Evolutionary conservation across 2,113 vertebrate genomes (phyloP).

Genomic region (Epinephelus cyanopodus): DNA sequence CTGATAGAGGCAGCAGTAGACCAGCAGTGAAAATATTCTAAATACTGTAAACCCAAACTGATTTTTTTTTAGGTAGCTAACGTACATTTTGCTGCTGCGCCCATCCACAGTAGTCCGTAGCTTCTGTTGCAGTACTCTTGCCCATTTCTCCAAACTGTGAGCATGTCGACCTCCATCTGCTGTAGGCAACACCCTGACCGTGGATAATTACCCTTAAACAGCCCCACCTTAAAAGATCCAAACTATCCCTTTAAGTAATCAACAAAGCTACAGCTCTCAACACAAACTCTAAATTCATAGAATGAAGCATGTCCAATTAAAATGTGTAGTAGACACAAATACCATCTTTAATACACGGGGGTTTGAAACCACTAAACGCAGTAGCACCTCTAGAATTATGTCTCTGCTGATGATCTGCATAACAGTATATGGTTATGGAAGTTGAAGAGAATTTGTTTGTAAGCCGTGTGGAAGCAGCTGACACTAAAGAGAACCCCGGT

Average conservation of each 20-base stretch:
- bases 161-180: too few relatives aligned
- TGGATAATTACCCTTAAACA: too few relatives aligned
- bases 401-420: neutral
- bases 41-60: too few relatives aligned
- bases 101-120: too few relatives aligned
- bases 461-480: constrained; percentile 35
- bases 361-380: neutral
- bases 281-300: neutral
- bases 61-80: too few relatives aligned
- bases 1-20: too few relatives aligned
- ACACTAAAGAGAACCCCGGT: constrained; percentile 50
- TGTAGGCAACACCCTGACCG: too few relatives aligned
- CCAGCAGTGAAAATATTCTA: too few relatives aligned
- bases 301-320: neutral
- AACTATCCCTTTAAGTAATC: neutral
- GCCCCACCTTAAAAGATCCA: too few relatives aligned
- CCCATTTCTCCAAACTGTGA: too few relatives aligned
- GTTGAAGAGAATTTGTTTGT: neutral
- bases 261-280: neutral
- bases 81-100: too few relatives aligned
- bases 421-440: neutral
- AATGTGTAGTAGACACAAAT: neutral
- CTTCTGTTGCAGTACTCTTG: too few relatives aligned
- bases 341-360: neutral
- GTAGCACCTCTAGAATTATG: neutral